phyloP scores from a whole-genome alignment of 2,113 vertebrate species.

The Dicrurus megarhynchus region DNA sequence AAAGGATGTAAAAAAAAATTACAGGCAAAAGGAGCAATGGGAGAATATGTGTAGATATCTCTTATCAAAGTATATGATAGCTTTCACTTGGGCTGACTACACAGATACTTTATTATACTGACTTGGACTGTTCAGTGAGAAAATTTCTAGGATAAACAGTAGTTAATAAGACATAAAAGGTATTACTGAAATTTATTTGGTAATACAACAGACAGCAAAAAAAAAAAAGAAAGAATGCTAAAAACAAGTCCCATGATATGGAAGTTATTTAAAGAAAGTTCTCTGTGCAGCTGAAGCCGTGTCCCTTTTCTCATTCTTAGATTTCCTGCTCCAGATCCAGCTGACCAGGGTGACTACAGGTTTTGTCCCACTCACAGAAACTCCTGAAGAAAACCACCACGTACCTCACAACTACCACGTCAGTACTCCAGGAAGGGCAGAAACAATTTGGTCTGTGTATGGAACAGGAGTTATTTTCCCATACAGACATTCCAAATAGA shows the following conservation, averaged over 20 bases:
- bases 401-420: fast-evolving
- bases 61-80: not conserved
- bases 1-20: not conserved
- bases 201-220: not conserved
- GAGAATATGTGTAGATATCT: not conserved
- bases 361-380: not conserved
- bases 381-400: not conserved
- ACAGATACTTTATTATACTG: not conserved
- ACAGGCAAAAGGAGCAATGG: not conserved
- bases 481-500: not conserved
- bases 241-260: not conserved
- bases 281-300: not conserved
- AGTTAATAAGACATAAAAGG: not conserved
- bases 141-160: not conserved
- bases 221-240: not conserved
- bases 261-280: not conserved
- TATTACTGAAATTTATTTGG: not conserved
- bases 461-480: not conserved
- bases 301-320: not conserved
- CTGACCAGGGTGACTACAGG: not conserved
- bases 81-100: not conserved
- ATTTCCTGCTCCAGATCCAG: not conserved
- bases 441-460: not conserved
- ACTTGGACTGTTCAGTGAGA: not conserved
- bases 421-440: not conserved